Percentiles rank a stretch among this genome's conserved stretches.
These are phyloP conservation scores for Isichthys henryi DNA, from an alignment of 2,113 vertebrate species.

Conservation along the genomic window DNA sequence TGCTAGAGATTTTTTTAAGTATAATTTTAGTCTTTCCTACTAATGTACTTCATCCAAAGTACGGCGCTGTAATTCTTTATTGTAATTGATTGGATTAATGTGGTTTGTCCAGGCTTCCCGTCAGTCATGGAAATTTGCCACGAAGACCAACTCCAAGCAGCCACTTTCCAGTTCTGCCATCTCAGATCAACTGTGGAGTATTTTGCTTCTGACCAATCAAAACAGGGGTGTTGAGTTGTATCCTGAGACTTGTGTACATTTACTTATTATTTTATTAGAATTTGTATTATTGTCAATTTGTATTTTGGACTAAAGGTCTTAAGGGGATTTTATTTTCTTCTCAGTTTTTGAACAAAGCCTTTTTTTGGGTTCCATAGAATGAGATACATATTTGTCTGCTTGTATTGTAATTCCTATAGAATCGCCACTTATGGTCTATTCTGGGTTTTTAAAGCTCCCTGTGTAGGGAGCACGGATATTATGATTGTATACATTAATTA, in stretches of 20 bases:
- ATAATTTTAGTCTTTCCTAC: conserved; percentile 21
- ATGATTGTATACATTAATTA: conserved; percentile 3
- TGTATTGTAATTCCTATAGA: conserved; percentile 21
- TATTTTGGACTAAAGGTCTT: conserved; percentile 14
- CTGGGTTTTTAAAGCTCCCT: not conserved
- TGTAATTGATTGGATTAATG: conserved; percentile 31
- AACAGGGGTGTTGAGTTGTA: conserved; percentile 14
- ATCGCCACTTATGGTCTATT: conserved; percentile 16
- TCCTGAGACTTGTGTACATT: not conserved
- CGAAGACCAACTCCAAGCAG: conserved; percentile 14
- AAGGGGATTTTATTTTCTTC: conserved; percentile 13
- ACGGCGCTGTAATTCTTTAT: not conserved
- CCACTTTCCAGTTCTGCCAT: conserved; percentile 10
- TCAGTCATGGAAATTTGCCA: conserved; percentile 16
- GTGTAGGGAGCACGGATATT: not conserved
- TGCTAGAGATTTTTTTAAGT: conserved; percentile 21
- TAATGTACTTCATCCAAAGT: conserved; percentile 12
- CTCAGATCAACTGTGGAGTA: not conserved
- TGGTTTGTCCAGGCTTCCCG: conserved; percentile 7
- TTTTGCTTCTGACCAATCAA: conserved; percentile 15
- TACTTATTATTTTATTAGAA: conserved; percentile 19
- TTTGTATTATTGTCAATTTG: conserved; percentile 28
- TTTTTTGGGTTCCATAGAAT: not conserved
- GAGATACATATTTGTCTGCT: not conserved
- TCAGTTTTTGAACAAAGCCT: not conserved